Percentiles rank a stretch among this genome's conserved stretches.
phyloP scores from a whole-genome alignment of 2,113 vertebrate genomes.

The Gobius niger region DNA sequence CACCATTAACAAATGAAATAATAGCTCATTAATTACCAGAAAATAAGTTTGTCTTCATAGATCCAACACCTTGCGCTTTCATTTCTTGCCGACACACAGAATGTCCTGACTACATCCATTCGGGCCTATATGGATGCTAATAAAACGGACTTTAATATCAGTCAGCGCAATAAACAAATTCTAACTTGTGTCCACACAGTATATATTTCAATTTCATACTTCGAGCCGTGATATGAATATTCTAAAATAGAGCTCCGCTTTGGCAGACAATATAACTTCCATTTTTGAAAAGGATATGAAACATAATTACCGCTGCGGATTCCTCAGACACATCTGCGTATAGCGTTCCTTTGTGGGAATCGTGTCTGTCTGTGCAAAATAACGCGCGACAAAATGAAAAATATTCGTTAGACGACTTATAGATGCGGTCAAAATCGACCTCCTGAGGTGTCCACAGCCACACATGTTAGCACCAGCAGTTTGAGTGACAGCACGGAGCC shows the following conservation, averaged over 20 bases:
- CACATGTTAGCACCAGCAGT: slow-evolving; percentile 41
- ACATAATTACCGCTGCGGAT: neutral
- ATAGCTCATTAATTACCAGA: no score
- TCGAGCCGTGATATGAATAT: neutral
- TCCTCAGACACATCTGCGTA: neutral
- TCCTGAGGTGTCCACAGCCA: slow-evolving; percentile 49
- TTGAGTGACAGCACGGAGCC: slow-evolving; percentile 55
- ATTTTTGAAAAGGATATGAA: neutral
- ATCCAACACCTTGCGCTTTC: neutral
- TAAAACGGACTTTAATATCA: slow-evolving; percentile 33
- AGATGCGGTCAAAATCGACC: slow-evolving; percentile 52
- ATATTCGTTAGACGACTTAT: slow-evolving; percentile 64
- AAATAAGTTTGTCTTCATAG: no score
- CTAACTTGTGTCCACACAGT: slow-evolving; percentile 25
- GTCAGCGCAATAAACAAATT: slow-evolving; percentile 47
- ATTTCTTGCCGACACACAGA: slow-evolving; percentile 12
- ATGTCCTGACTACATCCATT: slow-evolving; percentile 29
- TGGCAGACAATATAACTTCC: neutral
- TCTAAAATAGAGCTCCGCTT: neutral
- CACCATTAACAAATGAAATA: no score
- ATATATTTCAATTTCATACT: slow-evolving; percentile 15
- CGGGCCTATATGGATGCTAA: slow-evolving; percentile 34
- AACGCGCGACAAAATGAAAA: slow-evolving; percentile 45
- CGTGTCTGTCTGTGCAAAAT: slow-evolving; percentile 21
- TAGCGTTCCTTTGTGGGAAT: neutral